Conservation (phyloP, 2,888 invertebrate genomes). For the Acrobasis suavella region DNA sequence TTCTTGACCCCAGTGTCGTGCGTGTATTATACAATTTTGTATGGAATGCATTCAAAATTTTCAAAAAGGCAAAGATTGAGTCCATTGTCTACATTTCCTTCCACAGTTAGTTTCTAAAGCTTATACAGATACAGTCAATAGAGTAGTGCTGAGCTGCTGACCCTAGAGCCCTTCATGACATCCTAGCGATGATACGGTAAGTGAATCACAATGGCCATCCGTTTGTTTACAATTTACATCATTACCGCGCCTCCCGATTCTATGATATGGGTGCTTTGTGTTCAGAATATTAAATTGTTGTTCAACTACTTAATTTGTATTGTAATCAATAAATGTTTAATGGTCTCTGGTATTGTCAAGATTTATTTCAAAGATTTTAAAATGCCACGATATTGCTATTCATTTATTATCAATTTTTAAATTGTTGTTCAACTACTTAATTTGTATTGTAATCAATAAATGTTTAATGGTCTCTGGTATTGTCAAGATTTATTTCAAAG, state of each 20-base stretch:
- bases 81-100: too few species aligned
- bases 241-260: conserved; percentile 8
- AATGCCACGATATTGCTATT: too few species aligned
- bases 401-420: too few species aligned
- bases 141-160: not conserved
- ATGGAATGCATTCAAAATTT: too few species aligned
- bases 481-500: not conserved
- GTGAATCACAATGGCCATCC: conserved; percentile 17
- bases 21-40: too few species aligned
- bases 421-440: not conserved
- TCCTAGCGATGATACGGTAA: not conserved
- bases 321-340: not conserved
- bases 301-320: not conserved
- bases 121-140: too few species aligned
- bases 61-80: too few species aligned
- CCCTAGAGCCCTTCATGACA: not conserved
- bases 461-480: not conserved
- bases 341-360: not conserved
- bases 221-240: conserved; percentile 17
- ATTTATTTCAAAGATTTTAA: not conserved
- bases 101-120: too few species aligned
- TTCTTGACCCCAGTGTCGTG: too few species aligned
- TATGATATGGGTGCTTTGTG: conserved; percentile 8
- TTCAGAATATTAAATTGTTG: conserved; percentile 1
- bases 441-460: conserved; percentile 6